phyloP scores from a whole-genome alignment of 2,888 invertebrate species.

The Exocentrus adspersus region DNA sequence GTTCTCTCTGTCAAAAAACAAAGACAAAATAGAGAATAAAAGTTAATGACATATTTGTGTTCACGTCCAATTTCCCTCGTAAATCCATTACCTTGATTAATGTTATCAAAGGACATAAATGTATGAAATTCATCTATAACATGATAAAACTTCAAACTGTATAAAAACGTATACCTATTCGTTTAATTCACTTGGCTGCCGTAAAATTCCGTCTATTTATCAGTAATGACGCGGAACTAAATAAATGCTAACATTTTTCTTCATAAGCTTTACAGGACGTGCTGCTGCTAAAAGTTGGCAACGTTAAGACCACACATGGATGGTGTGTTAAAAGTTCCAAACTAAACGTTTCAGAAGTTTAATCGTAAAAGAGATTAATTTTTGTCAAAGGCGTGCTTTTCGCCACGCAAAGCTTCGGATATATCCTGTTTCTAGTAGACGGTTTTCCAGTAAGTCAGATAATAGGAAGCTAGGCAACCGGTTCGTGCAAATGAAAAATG shows the following conservation, averaged over 20 bases:
- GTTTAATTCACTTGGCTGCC: too few species aligned
- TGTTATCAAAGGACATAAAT: too few species aligned
- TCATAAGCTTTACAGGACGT: neutral
- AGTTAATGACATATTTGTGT: too few species aligned
- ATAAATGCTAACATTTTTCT: neutral
- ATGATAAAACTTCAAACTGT: neutral
- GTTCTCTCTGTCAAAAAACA: too few species aligned
- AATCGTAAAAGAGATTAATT: conserved; percentile 3
- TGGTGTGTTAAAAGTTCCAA: conserved; percentile 1
- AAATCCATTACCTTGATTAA: too few species aligned
- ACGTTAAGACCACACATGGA: conserved; percentile 3
- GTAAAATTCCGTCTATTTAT: neutral
- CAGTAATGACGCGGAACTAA: neutral
- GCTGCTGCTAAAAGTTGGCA: neutral
- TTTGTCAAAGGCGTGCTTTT: conserved; percentile 1
- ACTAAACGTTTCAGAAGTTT: neutral
- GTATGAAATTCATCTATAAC: too few species aligned
- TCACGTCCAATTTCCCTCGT: too few species aligned
- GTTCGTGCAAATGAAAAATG: neutral
- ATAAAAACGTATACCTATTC: neutral
- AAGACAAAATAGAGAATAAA: too few species aligned
- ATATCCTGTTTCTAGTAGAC: neutral
- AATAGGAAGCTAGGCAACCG: neutral
- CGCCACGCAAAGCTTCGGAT: neutral
- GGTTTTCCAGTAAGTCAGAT: conserved; percentile 3